Evolutionary conservation across 2,797 vertebrate species (phyloP), one percentile per base, ranked within the genome.

Genomic region (Staurois parvus): DNA sequence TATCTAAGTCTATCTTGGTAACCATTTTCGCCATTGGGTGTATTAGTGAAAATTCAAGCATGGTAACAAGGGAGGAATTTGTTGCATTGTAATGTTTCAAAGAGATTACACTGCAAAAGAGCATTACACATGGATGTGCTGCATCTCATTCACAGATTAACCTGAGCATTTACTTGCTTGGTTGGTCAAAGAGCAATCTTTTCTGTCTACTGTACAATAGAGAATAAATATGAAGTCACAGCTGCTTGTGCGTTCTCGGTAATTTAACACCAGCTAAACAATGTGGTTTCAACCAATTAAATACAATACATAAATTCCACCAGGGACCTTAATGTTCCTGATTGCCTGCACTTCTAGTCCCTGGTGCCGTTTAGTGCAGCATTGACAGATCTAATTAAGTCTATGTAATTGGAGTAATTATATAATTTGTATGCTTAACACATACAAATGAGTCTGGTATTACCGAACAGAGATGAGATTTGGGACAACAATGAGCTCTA

Each of bases 221-320:
- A 45, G 13, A 45, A 62, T 19, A 32, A 62, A 80, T 70, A 32
- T 72, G 2, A 59, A n/a, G 29, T 29, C 59, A 56, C 34, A 81
- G 67, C 79, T 72, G 42, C 28, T 26, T 28, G 26, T 72, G 68
- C 26, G n/a, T 40, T 81, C 29, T 19, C 13, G 56, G 32, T 24
- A 72, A 62, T 29, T 72, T 24, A 81, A 81, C 79, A 72, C 42
- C 67, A 30, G 56, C 70, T 42, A 30, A 81, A 56, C 30, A 26
- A 81, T 81, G 48, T 64, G 69, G 79, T 81, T 81, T 72, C 32
- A 37, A 29, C 52, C 79, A 72, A 81, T 72, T 42, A 72, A 42
- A 72, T 29, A 32, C 62, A 73, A 81, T 6, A 72, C 42, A 72
- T 72, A n/a, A 81, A 52, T 81, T 81, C 48, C 52, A 29, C 52